Conservation (phyloP, 1,140 invertebrate species). For the Rhynchophorus ferrugineus region DNA sequence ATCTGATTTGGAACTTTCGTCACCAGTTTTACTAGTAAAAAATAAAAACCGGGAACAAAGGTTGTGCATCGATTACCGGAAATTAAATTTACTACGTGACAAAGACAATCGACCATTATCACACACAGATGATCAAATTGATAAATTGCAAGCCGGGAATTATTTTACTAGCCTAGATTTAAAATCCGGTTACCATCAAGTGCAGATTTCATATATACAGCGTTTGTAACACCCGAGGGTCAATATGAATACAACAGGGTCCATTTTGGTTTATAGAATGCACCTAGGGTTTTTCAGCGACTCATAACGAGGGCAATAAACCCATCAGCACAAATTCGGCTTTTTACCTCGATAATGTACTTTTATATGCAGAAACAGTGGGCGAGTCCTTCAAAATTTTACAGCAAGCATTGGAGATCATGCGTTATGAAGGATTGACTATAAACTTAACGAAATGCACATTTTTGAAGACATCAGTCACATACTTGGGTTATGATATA, state of each 20-base stretch:
- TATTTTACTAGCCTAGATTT: background rate
- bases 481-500: constrained; percentile 4
- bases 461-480: background rate
- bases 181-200: background rate
- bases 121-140: background rate
- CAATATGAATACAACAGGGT: constrained; percentile 15
- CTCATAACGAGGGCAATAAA: background rate
- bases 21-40: background rate
- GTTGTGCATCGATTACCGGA: constrained; percentile 1
- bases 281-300: background rate
- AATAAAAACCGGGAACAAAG: background rate
- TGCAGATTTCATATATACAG: background rate
- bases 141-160: background rate
- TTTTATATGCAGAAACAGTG: background rate
- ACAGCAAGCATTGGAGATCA: background rate
- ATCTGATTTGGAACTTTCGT: background rate
- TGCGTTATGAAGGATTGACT: background rate
- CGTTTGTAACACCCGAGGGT: constrained; percentile 4
- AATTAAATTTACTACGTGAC: background rate
- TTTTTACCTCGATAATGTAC: background rate
- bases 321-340: background rate
- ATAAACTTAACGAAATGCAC: constrained; percentile 1
- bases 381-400: background rate
- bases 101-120: background rate
- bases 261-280: background rate